Conservation (phyloP, 1,140 invertebrate species). For the Drosophila santomea region DNA sequence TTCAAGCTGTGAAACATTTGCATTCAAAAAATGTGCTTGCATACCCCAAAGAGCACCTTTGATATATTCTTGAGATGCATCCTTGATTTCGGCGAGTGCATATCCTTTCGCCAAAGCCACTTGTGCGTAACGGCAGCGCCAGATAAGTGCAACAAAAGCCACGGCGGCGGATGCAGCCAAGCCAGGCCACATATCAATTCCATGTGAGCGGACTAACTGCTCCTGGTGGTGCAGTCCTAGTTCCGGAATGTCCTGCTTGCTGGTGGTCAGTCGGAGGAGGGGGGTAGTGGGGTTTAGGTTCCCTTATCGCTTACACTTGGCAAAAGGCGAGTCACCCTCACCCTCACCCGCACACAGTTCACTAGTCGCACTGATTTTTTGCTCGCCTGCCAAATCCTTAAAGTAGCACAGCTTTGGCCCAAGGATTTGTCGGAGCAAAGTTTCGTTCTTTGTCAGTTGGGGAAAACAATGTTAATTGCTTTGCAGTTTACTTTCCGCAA, state of each 20-base stretch:
- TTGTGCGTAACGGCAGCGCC: constrained; percentile 73
- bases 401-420: constrained; percentile 20
- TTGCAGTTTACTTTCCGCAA: constrained; percentile 42
- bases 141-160: constrained; percentile 76
- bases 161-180: constrained; percentile 37
- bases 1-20: too few relatives aligned
- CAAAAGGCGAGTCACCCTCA: constrained; percentile 28
- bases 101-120: constrained; percentile 31
- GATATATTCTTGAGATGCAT: neutral
- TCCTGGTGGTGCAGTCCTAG: constrained; percentile 57
- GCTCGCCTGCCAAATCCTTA: constrained; percentile 32
- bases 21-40: neutral
- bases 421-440: constrained; percentile 18
- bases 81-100: constrained; percentile 14
- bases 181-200: constrained; percentile 74
- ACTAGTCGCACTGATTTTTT: constrained; percentile 13
- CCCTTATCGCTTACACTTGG: constrained; percentile 71
- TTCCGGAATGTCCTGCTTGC: constrained; percentile 31
- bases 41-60: neutral
- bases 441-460: constrained; percentile 39
- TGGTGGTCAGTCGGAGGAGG: constrained; percentile 31
- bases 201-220: constrained; percentile 67
- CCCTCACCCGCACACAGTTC: constrained; percentile 12
- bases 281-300: neutral
- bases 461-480: constrained; percentile 51